Percentiles rank a stretch among this genome's conserved stretches.
Evolutionary conservation across 2,888 invertebrate genomes (phyloP).

Genomic region (Limnephilus marmoratus): DNA sequence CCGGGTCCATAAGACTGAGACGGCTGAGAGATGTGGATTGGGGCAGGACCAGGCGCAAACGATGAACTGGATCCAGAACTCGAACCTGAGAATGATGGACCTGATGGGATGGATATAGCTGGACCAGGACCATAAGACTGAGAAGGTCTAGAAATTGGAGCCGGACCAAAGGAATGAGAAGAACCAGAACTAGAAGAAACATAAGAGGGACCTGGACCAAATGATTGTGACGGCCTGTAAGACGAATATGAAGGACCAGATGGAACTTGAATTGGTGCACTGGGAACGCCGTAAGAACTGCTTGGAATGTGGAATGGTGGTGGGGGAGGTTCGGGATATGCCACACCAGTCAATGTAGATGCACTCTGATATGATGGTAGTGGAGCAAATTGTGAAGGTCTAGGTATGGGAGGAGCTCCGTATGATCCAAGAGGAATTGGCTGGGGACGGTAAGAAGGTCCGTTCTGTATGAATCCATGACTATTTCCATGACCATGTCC

Average conservation of each 20-base stretch:
- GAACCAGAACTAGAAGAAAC: neutral
- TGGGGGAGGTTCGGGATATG: neutral
- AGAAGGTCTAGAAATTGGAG: slow-evolving; percentile 3
- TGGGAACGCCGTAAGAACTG: slow-evolving; percentile 35
- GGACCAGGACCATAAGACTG: neutral
- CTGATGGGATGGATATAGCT: slow-evolving; percentile 24
- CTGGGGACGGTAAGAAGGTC: neutral
- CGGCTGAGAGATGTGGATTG: neutral
- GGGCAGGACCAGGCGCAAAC: slow-evolving; percentile 14
- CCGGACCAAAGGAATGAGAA: slow-evolving; percentile 1
- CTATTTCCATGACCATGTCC: neutral
- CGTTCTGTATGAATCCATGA: neutral
- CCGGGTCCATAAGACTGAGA: slow-evolving; percentile 17
- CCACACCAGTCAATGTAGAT: neutral
- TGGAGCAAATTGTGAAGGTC: neutral
- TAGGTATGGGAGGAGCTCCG: slow-evolving; percentile 17
- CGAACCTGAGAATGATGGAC: slow-evolving; percentile 8
- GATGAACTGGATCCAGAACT: neutral
- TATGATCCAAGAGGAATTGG: neutral
- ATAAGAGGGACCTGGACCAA: neutral
- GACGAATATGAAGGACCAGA: neutral
- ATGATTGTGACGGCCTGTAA: slow-evolving; percentile 11
- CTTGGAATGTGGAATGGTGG: neutral
- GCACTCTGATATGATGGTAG: neutral
- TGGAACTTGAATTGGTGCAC: neutral